Evolutionary conservation across 2,113 vertebrate genomes (phyloP).

Genomic region (Shinisaurus crocodilurus): DNA sequence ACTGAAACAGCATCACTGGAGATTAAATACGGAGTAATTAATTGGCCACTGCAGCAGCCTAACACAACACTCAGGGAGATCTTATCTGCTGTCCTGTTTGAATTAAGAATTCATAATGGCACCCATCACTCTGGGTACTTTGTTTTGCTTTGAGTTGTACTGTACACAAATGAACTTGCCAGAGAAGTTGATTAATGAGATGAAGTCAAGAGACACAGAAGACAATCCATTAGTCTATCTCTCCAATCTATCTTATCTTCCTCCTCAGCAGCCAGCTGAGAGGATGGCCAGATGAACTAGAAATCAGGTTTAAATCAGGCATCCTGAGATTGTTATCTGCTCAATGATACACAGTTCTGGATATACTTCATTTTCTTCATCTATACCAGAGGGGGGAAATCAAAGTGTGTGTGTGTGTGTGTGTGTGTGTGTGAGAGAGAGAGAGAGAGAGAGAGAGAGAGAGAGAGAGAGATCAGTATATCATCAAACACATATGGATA

Average conservation of each 20-base stretch:
- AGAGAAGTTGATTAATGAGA: slow-evolving; percentile 57
- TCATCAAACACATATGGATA: not conserved
- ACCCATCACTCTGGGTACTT: slow-evolving; percentile 55
- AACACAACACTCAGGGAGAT: slow-evolving; percentile 35
- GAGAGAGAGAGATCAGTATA: not conserved
- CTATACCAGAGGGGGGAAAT: not conserved
- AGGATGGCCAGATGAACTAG: slow-evolving; percentile 18
- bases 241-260: slow-evolving; percentile 22
- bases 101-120: slow-evolving; percentile 61
- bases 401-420: too few relatives aligned
- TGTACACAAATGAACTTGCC: slow-evolving; percentile 50
- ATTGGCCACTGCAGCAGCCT: slow-evolving; percentile 37
- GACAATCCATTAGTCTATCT: slow-evolving; percentile 42
- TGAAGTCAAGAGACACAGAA: slow-evolving; percentile 23
- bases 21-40: slow-evolving; percentile 34
- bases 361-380: not conserved
- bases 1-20: slow-evolving; percentile 1
- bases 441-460: not conserved
- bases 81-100: slow-evolving; percentile 46
- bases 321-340: slow-evolving; percentile 3
- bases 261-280: not conserved
- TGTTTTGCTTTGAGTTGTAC: slow-evolving; percentile 56
- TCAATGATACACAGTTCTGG: not conserved
- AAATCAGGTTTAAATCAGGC: not conserved
- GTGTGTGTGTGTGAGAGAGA: too few relatives aligned